phyloP scores from a whole-genome alignment of 2,113 vertebrate genomes.

The Aythya baeri region DNA sequence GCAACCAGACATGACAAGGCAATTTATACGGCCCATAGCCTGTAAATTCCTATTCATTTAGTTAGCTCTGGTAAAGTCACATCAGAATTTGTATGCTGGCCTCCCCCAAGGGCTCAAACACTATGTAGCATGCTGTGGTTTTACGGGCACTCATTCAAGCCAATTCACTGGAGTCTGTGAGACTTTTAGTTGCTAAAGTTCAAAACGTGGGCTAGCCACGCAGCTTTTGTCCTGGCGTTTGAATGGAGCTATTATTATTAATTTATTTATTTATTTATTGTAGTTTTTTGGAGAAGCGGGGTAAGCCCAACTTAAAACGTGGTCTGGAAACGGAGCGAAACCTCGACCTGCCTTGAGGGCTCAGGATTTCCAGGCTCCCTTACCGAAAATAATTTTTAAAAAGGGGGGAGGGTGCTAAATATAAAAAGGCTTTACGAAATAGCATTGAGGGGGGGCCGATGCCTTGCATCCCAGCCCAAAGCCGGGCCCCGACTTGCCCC shows the following conservation, averaged over 20 bases:
- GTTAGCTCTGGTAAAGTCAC: not conserved
- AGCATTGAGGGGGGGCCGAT: not conserved
- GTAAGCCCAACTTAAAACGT: not conserved
- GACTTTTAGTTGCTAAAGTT: not conserved
- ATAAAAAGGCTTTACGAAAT: no score
- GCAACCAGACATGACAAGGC: not conserved
- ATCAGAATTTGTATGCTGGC: rapidly evolving
- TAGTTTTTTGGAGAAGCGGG: rapidly evolving
- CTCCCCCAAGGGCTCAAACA: not conserved
- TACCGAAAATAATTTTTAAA: not conserved
- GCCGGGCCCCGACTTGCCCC: no score
- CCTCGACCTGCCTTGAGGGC: not conserved
- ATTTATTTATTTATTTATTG: not conserved
- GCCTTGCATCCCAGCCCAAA: not conserved
- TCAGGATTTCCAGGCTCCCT: not conserved
- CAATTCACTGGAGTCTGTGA: not conserved
- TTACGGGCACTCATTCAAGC: rapidly evolving
- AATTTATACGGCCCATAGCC: not conserved
- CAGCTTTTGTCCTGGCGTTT: not conserved
- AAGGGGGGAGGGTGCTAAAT: no score
- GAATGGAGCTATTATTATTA: not conserved
- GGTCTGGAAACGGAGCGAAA: rapidly evolving
- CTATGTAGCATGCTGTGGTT: rapidly evolving
- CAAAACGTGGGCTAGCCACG: rapidly evolving
- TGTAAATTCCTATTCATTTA: not conserved